Conservation (phyloP, 2,113 vertebrate genomes). For the Cebus imitator region DNA sequence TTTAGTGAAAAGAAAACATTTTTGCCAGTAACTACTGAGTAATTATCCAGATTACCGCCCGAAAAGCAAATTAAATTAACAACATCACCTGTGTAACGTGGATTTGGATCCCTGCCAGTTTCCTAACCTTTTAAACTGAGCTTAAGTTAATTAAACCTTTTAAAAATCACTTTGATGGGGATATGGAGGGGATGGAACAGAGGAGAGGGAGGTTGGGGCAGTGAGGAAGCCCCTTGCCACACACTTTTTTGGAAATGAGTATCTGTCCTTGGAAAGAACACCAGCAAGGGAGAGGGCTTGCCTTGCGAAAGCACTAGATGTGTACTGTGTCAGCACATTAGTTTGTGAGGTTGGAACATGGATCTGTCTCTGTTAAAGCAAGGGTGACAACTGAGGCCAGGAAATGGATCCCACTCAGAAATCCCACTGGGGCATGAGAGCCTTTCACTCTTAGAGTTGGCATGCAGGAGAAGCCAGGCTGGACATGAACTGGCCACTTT, state of each 20-base stretch:
- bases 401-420: neutral
- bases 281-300: neutral
- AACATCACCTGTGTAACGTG: slow-evolving; percentile 80
- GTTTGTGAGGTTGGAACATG: neutral
- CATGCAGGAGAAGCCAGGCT: neutral
- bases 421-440: neutral
- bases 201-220: slow-evolving; percentile 23
- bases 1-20: slow-evolving; percentile 82
- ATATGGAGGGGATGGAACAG: slow-evolving; percentile 20
- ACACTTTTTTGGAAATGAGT: neutral
- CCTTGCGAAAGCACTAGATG: rapidly evolving
- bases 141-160: slow-evolving; percentile 86
- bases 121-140: slow-evolving; percentile 88
- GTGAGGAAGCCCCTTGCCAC: neutral
- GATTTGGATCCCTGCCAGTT: slow-evolving; percentile 86
- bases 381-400: neutral
- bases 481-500: neutral
- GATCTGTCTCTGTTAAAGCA: neutral
- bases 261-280: neutral
- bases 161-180: slow-evolving; percentile 73
- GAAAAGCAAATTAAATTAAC: slow-evolving; percentile 86
- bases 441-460: neutral
- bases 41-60: slow-evolving; percentile 83
- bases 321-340: neutral
- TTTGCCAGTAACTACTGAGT: slow-evolving; percentile 82